phyloP scores from a whole-genome alignment of 2,113 vertebrate genomes.

The Pyxicephalus adspersus region DNA sequence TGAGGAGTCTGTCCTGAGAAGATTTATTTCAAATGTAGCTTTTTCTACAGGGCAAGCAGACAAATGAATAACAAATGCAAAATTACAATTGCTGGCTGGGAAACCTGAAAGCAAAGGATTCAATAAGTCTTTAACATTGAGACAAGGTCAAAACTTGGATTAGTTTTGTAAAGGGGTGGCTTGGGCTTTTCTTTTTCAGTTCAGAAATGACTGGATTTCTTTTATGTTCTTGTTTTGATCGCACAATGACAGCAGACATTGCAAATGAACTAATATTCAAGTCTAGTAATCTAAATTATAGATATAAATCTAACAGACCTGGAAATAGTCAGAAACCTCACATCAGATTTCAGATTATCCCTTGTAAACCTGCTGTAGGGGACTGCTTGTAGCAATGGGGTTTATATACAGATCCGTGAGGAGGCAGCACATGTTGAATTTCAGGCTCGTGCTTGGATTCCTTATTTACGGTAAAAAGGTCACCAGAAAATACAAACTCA shows the following conservation, averaged over 20 bases:
- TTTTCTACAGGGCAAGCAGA: slow-evolving; percentile 46
- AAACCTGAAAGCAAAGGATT: slow-evolving; percentile 46
- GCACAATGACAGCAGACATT: slow-evolving; percentile 17
- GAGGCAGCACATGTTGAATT: too few relatives aligned
- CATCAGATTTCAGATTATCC: slow-evolving; percentile 11
- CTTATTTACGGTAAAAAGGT: too few relatives aligned
- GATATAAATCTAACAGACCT: not conserved
- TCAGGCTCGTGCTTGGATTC: too few relatives aligned
- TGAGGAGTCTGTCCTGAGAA: slow-evolving; percentile 51
- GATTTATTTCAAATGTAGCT: slow-evolving; percentile 48
- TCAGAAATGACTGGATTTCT: slow-evolving; percentile 25
- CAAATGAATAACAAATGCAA: slow-evolving; percentile 55
- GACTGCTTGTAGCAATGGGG: too few relatives aligned
- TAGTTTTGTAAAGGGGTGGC: slow-evolving; percentile 38
- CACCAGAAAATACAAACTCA: too few relatives aligned
- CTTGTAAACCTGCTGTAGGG: too few relatives aligned
- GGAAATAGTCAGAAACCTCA: slow-evolving; percentile 2
- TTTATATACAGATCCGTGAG: too few relatives aligned
- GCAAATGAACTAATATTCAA: slow-evolving; percentile 24
- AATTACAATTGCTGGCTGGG: slow-evolving; percentile 50
- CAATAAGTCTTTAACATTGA: slow-evolving; percentile 55
- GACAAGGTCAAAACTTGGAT: slow-evolving; percentile 51
- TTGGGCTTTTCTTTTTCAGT: slow-evolving; percentile 42
- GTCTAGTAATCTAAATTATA: not conserved
- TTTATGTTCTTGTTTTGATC: slow-evolving; percentile 31